Conservation (phyloP, 2,888 invertebrate species). For the Nephrotoma guestfalica region DNA sequence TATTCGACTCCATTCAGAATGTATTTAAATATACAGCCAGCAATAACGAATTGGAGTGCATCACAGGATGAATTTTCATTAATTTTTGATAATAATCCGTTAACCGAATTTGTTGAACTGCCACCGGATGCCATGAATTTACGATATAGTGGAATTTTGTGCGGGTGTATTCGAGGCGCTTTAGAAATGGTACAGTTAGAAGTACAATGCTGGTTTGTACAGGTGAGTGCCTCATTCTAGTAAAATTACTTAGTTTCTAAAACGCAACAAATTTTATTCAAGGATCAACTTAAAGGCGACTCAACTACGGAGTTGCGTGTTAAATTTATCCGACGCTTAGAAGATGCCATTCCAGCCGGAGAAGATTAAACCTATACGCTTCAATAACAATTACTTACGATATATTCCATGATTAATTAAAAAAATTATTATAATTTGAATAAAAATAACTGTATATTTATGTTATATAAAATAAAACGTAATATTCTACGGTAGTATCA, state of each 20-base stretch:
- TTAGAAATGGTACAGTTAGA: slow-evolving; percentile 98
- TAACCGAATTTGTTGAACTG: slow-evolving; percentile 94
- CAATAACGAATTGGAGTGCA: slow-evolving; percentile 87
- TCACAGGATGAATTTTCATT: slow-evolving; percentile 94
- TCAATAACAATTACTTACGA: neutral
- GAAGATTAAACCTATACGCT: slow-evolving; percentile 60
- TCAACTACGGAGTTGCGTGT: slow-evolving; percentile 85
- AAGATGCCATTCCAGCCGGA: slow-evolving; percentile 96
- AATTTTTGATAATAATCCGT: slow-evolving; percentile 85
- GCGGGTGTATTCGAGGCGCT: slow-evolving; percentile 85
- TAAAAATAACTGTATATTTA: neutral
- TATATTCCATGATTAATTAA: slow-evolving; percentile 1
- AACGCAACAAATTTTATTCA: slow-evolving; percentile 20
- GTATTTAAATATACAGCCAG: slow-evolving; percentile 84
- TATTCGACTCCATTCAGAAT: slow-evolving; percentile 34
- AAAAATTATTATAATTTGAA: neutral
- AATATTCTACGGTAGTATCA: neutral
- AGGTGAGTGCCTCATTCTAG: slow-evolving; percentile 30
- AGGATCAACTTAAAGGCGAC: slow-evolving; percentile 93
- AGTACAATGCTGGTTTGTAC: slow-evolving; percentile 84
- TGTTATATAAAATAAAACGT: neutral
- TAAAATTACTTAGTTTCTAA: neutral
- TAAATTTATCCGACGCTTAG: slow-evolving; percentile 85
- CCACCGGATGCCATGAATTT: slow-evolving; percentile 70
- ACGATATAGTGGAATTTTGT: slow-evolving; percentile 84